phyloP scores from a whole-genome alignment of 2,113 vertebrate species.

The Nothocercus julius region DNA sequence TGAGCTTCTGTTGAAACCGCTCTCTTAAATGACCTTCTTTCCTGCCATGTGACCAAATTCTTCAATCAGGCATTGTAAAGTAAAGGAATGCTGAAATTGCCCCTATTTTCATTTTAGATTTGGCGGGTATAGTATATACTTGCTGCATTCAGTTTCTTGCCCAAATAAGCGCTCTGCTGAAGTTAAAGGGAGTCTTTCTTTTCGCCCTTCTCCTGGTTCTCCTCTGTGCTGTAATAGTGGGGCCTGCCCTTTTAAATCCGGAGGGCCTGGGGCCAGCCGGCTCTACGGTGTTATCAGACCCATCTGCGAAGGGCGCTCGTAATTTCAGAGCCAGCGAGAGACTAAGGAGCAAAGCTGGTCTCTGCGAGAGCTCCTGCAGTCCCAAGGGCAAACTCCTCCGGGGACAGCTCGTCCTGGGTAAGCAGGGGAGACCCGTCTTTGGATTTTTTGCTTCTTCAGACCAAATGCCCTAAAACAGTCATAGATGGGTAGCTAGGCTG shows the following conservation, averaged over 20 bases:
- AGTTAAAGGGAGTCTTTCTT: background rate
- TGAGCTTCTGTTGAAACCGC: conserved; percentile 44
- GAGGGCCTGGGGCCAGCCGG: background rate
- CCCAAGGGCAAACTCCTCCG: background rate
- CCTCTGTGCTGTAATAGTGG: background rate
- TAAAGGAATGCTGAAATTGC: conserved; percentile 6
- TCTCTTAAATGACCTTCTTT: conserved; percentile 37
- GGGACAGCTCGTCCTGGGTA: background rate
- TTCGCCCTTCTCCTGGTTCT: background rate
- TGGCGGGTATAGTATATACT: background rate
- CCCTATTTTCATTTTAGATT: conserved; percentile 27
- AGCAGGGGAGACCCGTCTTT: background rate
- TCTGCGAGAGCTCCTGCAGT: background rate
- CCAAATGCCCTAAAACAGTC: background rate
- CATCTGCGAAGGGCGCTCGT: background rate
- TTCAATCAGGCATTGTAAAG: conserved; percentile 18
- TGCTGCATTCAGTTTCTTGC: background rate
- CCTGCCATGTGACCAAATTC: conserved; percentile 53
- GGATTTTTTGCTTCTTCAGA: background rate
- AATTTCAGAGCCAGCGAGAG: background rate
- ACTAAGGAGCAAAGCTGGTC: background rate
- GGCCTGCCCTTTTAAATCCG: background rate
- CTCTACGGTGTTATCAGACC: background rate
- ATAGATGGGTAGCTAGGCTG: background rate
- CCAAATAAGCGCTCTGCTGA: background rate